Evolutionary conservation across 1,140 invertebrate species (phyloP).

Genomic region (Charaxes varanes): DNA sequence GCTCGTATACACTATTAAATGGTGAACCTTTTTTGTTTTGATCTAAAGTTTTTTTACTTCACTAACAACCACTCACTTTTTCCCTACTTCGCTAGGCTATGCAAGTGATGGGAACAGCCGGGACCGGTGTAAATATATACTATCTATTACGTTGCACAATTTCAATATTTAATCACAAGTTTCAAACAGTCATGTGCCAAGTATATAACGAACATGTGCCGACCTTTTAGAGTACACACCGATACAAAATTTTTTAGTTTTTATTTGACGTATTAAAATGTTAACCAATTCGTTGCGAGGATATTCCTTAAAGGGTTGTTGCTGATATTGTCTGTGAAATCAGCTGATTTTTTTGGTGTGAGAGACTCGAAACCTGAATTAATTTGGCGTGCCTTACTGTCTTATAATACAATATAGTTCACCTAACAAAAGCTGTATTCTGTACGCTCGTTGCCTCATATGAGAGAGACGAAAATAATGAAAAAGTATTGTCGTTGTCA

Average conservation of each 20-base stretch:
- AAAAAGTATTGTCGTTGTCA: too few species aligned
- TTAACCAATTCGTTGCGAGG: conserved; percentile 7
- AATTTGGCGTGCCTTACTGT: too few species aligned
- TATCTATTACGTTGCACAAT: conserved; percentile 66
- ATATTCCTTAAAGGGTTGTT: too few species aligned
- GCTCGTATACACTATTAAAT: too few species aligned
- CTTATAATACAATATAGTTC: too few species aligned
- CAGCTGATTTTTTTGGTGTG: too few species aligned
- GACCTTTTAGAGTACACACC: conserved; percentile 29
- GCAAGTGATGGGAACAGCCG: conserved; percentile 91
- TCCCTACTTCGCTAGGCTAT: conserved; percentile 80
- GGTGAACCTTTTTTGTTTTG: too few species aligned
- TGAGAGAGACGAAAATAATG: too few species aligned
- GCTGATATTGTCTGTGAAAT: too few species aligned
- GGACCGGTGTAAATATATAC: conserved; percentile 87
- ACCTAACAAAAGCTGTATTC: too few species aligned
- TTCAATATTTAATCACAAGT: conserved; percentile 41
- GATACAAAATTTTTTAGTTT: conserved; percentile 14
- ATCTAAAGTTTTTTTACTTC: conserved; percentile 21
- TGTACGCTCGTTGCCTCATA: too few species aligned
- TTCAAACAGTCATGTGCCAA: conserved; percentile 28
- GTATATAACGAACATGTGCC: conserved; percentile 22
- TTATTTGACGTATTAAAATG: conserved; percentile 5
- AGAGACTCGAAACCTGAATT: too few species aligned
- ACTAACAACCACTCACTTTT: conserved; percentile 62